Conservation (phyloP, 1,140 invertebrate genomes). For the Harpegnathos saltator region DNA sequence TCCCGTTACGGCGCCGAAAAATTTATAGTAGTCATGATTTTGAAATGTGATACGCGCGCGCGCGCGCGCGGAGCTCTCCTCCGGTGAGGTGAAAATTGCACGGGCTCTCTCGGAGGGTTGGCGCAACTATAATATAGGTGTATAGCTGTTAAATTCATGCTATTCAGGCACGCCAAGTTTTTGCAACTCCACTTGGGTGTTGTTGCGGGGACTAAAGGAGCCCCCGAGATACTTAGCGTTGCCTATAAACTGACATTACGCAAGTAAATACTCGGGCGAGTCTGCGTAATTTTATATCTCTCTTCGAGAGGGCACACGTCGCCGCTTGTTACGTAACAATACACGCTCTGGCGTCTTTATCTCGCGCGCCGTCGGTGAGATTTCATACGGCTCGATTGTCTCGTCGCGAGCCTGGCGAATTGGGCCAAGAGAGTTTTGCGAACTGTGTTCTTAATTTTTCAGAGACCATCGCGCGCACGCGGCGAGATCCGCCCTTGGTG, state of each 20-base stretch:
- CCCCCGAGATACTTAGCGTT: constrained; percentile 7
- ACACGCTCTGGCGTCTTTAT: no score
- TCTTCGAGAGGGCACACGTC: neutral
- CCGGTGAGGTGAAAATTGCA: neutral
- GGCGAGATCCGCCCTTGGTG: neutral
- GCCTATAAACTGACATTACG: constrained; percentile 34
- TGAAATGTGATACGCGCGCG: neutral
- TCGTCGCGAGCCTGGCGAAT: no score
- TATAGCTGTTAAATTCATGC: constrained; percentile 16
- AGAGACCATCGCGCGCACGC: no score
- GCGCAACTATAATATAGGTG: neutral
- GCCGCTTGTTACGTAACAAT: neutral
- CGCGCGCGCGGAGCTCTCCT: neutral
- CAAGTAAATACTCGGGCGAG: constrained; percentile 1
- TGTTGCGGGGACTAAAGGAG: constrained; percentile 1
- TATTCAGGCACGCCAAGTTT: constrained; percentile 8
- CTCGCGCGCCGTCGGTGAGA: no score
- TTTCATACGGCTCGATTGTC: no score
- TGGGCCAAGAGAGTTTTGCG: no score
- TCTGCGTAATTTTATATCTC: constrained; percentile 16
- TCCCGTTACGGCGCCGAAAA: neutral
- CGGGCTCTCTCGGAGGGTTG: neutral
- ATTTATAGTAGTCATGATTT: neutral
- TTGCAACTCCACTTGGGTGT: neutral
- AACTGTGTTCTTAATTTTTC: no score